Percentiles rank a stretch among this genome's conserved stretches.
These are phyloP conservation scores for Patiria miniata DNA, from an alignment of 35 echinoderm and acorn worm genomes.

Conservation along the genomic window DNA sequence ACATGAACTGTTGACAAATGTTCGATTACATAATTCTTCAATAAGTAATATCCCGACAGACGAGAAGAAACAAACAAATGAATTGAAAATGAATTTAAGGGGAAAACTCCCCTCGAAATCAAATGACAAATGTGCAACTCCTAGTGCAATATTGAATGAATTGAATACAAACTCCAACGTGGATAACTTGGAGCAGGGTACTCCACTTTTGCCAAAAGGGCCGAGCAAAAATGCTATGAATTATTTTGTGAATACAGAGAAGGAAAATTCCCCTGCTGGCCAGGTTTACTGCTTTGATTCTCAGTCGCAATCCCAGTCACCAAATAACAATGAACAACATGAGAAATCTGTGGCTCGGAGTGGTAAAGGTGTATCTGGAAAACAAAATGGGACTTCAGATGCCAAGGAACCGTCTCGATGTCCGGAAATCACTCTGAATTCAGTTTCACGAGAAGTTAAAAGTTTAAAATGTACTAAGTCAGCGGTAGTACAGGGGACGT, in stretches of 20 bases:
- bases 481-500: too few species aligned
- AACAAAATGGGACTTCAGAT: too few species aligned
- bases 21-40: too few species aligned
- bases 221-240: not conserved
- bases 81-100: not conserved
- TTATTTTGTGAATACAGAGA: not conserved
- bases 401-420: too few species aligned
- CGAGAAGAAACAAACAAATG: not conserved
- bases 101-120: not conserved
- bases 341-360: too few species aligned
- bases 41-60: too few species aligned
- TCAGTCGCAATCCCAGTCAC: not conserved
- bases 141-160: conserved; percentile 7
- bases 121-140: conserved; percentile 3
- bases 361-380: too few species aligned
- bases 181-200: not conserved
- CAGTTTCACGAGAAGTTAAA: too few species aligned
- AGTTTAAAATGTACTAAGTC: too few species aligned
- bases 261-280: conserved; percentile 7
- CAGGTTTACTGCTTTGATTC: conserved; percentile 4
- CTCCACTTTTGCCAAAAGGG: not conserved
- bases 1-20: too few species aligned
- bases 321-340: not conserved
- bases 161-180: not conserved
- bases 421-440: too few species aligned